Base-by-base conservation (phyloP, 2,888 invertebrate species). In the Drosophila falleni region DNA sequence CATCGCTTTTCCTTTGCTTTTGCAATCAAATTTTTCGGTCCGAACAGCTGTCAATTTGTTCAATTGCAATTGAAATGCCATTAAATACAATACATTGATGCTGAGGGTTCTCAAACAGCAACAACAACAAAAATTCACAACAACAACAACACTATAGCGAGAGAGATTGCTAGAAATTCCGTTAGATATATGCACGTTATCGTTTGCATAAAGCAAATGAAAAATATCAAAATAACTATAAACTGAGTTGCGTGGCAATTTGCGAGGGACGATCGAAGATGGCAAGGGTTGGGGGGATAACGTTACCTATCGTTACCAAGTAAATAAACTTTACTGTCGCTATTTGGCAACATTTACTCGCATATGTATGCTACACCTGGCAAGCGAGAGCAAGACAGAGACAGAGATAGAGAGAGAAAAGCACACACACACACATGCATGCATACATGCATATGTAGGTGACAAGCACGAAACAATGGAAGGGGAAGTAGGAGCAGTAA, bases 261-360 rank as follows among this genome's bases (percentile, higher is more conserved):
- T 49, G 53, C 49, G 64, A 53, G 56, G 4, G 19, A 3, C 8
- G 11, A 19, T 15, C 46, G 41, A 44, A 29, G 63, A 33, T 11
- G 26, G 19, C 19, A n/a, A 13, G 46, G 13, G 19, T 19, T 19
- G 19, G 42, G 44, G 42, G 37, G 13, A 5, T 10, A 55, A 33
- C 62, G 73, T 73, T 59, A 73, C 73, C 71, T 44, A 66, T 70
- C 84, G 84, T 85, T 83, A 85, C 86, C 86, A 86, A 86, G 86
- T 86, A 86, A 86, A 86, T 86, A 86, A 86, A 86, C 79, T 78
- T 78, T 55, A 86, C 81, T 86, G 86, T 83, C 86, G 79, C 88
- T 86, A 85, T 83, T 87, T 77, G 64, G 69, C 66, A 49, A 64
- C 42, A 50, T 50, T 50, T 50, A 35, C 35, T 31, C 16, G 1